phyloP scores from a whole-genome alignment of 1,140 invertebrate genomes.

The Plodia interpunctella region DNA sequence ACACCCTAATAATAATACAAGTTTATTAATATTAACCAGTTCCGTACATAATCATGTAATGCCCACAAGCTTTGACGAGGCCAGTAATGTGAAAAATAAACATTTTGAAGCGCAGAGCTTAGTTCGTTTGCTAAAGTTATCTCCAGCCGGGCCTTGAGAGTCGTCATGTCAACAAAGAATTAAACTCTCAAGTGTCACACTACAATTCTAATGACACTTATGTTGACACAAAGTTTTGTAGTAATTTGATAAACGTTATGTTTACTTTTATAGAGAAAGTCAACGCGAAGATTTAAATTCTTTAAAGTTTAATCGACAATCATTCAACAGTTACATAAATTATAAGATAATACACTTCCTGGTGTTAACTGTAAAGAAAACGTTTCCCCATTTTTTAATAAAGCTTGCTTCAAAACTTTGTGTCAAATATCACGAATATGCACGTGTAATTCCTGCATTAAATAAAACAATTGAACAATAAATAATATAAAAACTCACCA shows the following conservation, averaged over 20 bases:
- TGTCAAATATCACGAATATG: too few relatives aligned
- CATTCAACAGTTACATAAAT: too few relatives aligned
- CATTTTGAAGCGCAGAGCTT: conserved; percentile 48
- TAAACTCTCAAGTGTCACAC: conserved; percentile 55
- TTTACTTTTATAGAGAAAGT: not conserved
- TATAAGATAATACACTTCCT: too few relatives aligned
- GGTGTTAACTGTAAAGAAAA: too few relatives aligned
- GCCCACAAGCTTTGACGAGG: conserved; percentile 57
- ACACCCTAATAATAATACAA: conserved; percentile 10
- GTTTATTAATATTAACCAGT: conserved; percentile 39
- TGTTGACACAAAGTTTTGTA: conserved; percentile 25
- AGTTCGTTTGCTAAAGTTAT: conserved; percentile 72
- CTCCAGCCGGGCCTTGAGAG: conserved; percentile 53
- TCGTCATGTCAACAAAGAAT: conserved; percentile 63
- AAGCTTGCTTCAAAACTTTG: too few relatives aligned
- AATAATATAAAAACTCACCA: too few relatives aligned
- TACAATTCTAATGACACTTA: conserved; percentile 36
- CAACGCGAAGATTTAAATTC: too few relatives aligned
- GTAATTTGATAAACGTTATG: conserved; percentile 9
- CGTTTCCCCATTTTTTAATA: too few relatives aligned
- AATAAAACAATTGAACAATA: too few relatives aligned
- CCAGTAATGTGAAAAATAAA: conserved; percentile 70
- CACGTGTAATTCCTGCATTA: too few relatives aligned
- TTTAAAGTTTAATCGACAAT: too few relatives aligned
- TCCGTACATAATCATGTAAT: conserved; percentile 44